Conservation (phyloP, 2,888 invertebrate genomes). For the Rhagonycha lutea region DNA sequence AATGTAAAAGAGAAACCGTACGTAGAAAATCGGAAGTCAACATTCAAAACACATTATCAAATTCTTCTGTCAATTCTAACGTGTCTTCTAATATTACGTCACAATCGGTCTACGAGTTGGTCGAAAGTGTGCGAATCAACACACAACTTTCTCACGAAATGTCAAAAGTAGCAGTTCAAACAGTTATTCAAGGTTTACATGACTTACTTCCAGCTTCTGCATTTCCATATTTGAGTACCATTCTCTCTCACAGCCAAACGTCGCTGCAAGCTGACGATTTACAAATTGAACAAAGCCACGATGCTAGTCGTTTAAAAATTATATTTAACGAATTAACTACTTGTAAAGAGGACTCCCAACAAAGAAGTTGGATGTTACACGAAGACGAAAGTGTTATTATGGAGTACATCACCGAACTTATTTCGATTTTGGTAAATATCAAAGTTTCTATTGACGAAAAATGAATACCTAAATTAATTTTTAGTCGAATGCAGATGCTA, state of each 20-base stretch:
- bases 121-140: slow-evolving; percentile 79
- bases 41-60: slow-evolving; percentile 7
- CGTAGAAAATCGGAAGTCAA: slow-evolving; percentile 43
- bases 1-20: slow-evolving; percentile 43
- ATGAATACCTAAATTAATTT: neutral
- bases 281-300: slow-evolving; percentile 80
- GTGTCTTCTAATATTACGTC: slow-evolving; percentile 57
- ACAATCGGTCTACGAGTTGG: slow-evolving; percentile 72
- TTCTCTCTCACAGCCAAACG: slow-evolving; percentile 62
- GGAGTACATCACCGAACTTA: slow-evolving; percentile 80
- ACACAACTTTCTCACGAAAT: slow-evolving; percentile 86
- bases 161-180: slow-evolving; percentile 82
- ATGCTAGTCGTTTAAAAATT: slow-evolving; percentile 79
- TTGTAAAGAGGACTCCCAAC: slow-evolving; percentile 93
- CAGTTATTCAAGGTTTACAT: slow-evolving; percentile 65
- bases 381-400: slow-evolving; percentile 91
- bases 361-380: slow-evolving; percentile 92
- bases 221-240: slow-evolving; percentile 62
- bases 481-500: slow-evolving; percentile 83
- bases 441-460: neutral
- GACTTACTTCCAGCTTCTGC: slow-evolving; percentile 63
- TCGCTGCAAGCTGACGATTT: slow-evolving; percentile 64
- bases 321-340: slow-evolving; percentile 83
- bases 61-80: slow-evolving; percentile 30
- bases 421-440: slow-evolving; percentile 73